phyloP scores from a whole-genome alignment of 2,888 invertebrate genomes.

The Meloe dianella region DNA sequence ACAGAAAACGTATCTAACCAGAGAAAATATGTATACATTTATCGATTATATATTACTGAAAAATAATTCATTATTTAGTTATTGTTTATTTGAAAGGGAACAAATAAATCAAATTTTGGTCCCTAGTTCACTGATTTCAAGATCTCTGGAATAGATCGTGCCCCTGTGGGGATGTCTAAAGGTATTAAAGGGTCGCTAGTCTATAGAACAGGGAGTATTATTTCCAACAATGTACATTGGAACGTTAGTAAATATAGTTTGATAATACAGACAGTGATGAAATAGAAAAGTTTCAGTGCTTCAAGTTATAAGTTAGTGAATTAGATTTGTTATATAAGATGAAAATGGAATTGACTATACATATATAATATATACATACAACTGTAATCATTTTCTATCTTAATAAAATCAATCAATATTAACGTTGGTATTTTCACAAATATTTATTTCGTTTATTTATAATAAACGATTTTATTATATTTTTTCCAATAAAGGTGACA shows the following conservation, averaged over 20 bases:
- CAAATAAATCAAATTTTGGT: background rate
- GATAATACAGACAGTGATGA: slow-evolving; percentile 1
- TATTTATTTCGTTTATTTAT: too few species aligned
- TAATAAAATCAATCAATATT: too few species aligned
- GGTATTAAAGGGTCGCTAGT: slow-evolving; percentile 2
- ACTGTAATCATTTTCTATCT: too few species aligned
- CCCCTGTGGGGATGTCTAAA: background rate
- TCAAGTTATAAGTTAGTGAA: slow-evolving; percentile 2
- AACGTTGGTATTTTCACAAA: too few species aligned
- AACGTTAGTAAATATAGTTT: slow-evolving; percentile 6
- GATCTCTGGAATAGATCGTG: background rate
- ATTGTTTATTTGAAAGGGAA: background rate
- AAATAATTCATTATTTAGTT: background rate
- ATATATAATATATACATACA: too few species aligned
- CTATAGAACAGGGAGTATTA: background rate
- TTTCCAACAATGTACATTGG: background rate
- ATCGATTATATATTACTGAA: too few species aligned
- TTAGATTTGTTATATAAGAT: background rate
- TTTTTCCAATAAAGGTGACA: slow-evolving; percentile 28
- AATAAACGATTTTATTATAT: background rate
- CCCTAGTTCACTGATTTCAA: background rate
- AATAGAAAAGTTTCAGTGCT: slow-evolving; percentile 8
- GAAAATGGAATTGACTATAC: background rate
- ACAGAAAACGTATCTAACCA: too few species aligned
- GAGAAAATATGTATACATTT: too few species aligned